Evolutionary conservation across 2,888 invertebrate species (phyloP).

Genomic region (Creontiades dilutus): DNA sequence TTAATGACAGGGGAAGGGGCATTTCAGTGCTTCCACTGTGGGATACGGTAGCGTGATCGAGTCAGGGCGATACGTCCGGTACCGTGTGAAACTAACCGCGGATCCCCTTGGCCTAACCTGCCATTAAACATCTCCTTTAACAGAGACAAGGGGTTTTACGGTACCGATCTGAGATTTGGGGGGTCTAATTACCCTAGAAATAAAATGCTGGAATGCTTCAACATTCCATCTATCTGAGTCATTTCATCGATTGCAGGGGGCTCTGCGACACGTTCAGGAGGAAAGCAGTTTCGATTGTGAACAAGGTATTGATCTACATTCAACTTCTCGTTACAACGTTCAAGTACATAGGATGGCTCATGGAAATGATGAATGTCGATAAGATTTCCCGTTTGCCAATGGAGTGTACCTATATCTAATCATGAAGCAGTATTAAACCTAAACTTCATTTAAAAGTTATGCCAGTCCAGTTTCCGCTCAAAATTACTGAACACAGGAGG

Average conservation of each 20-base stretch:
- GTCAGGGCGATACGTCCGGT: conserved; percentile 36
- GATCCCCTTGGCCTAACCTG: conserved; percentile 27
- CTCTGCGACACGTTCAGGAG: neutral
- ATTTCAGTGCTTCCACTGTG: conserved; percentile 19
- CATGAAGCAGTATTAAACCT: no score
- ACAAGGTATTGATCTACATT: no score
- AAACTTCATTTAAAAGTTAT: no score
- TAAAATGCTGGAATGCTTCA: neutral
- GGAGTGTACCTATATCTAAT: no score
- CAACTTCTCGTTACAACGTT: no score
- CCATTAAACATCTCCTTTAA: conserved; percentile 35
- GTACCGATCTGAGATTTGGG: neutral
- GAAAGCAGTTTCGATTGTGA: no score
- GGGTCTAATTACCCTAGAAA: conserved; percentile 3
- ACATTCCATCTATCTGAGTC: neutral
- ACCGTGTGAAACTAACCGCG: conserved; percentile 40
- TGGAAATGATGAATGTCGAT: no score
- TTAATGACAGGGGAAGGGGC: conserved; percentile 3
- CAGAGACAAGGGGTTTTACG: conserved; percentile 23
- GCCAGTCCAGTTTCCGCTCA: no score
- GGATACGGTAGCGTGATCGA: conserved; percentile 54
- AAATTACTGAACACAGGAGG: no score
- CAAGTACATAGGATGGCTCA: no score
- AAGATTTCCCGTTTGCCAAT: no score
- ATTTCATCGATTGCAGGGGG: neutral